Evolutionary conservation across 1,140 invertebrate genomes (phyloP).

Genomic region (Drosophila nasuta): DNA sequence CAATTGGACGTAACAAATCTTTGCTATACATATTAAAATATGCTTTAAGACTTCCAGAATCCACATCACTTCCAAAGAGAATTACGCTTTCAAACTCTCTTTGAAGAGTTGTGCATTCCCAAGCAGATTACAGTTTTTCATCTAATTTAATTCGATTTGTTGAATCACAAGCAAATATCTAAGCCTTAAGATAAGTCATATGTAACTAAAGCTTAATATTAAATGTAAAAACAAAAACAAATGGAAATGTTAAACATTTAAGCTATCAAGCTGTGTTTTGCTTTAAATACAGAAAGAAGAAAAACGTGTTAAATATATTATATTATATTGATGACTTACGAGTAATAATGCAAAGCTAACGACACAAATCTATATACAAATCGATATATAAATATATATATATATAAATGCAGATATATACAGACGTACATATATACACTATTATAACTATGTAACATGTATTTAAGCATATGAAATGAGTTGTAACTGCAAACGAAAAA

Average conservation of each 20-base stretch:
- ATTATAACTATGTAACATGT: conserved; percentile 74
- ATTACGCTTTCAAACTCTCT: background rate
- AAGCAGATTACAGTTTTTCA: background rate
- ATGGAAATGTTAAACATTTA: conserved; percentile 68
- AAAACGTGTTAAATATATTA: conserved; percentile 57
- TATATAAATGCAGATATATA: conserved; percentile 35
- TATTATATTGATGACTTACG: conserved; percentile 40
- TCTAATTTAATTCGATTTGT: background rate
- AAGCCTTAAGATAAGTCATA: conserved; percentile 24
- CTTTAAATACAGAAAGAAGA: conserved; percentile 45
- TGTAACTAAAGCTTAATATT: conserved; percentile 51
- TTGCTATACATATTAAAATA: background rate
- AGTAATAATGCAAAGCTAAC: conserved; percentile 26
- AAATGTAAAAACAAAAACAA: conserved; percentile 53
- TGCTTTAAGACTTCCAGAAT: conserved; percentile 8
- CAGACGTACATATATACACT: conserved; percentile 54
- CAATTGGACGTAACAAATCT: background rate
- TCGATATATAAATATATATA: conserved; percentile 7
- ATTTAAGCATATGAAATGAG: conserved; percentile 79
- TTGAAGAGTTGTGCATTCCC: background rate
- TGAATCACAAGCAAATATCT: conserved; percentile 6
- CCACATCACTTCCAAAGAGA: conserved; percentile 5
- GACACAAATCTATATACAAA: conserved; percentile 30
- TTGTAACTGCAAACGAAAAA: conserved; percentile 57
- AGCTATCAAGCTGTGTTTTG: conserved; percentile 63